Conservation (phyloP, 2,888 invertebrate genomes). For the Clivina fossor region DNA sequence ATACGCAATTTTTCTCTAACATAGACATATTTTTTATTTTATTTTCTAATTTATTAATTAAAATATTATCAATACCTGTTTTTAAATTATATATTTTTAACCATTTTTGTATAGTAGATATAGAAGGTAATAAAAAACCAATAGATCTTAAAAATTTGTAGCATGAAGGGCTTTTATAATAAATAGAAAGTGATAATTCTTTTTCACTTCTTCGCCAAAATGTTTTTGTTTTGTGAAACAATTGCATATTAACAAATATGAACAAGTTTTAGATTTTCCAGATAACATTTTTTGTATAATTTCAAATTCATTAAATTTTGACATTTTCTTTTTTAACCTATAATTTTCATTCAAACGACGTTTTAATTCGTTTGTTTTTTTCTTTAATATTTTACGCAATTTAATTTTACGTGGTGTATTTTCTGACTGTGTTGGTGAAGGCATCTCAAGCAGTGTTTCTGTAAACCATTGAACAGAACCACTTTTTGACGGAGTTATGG, state of each 20-base stretch:
- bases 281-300: background rate
- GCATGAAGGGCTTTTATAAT: constrained; percentile 16
- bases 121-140: constrained; percentile 7
- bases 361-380: background rate
- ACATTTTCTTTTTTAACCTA: background rate
- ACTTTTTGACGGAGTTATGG: no score
- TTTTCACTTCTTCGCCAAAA: constrained; percentile 11
- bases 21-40: constrained; percentile 8
- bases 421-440: background rate
- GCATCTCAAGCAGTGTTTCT: no score
- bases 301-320: constrained; percentile 3
- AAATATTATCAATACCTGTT: constrained; percentile 9
- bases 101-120: constrained; percentile 13
- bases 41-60: constrained; percentile 7
- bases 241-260: constrained; percentile 14
- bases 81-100: constrained; percentile 17
- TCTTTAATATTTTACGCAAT: background rate
- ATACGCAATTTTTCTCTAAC: background rate
- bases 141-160: constrained; percentile 11
- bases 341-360: constrained; percentile 1
- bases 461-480: no score
- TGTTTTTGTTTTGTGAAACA: constrained; percentile 9
- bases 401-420: background rate
- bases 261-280: background rate
- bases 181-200: constrained; percentile 12